Evolutionary conservation across 2,888 invertebrate genomes (phyloP).

Genomic region (Zootermopsis nevadensis): DNA sequence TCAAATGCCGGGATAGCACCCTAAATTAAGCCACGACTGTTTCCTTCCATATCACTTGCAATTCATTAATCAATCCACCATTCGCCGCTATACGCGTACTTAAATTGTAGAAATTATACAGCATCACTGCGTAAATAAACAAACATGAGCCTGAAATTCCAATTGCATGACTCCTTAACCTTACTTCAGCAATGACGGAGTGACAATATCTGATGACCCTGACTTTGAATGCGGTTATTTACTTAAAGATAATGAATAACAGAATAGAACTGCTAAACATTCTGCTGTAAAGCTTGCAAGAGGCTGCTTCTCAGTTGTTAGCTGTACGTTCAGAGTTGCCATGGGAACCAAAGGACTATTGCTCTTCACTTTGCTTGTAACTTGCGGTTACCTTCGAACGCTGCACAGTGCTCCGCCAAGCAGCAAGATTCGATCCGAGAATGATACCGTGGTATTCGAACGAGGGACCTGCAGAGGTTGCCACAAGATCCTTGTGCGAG

Average conservation of each 20-base stretch:
- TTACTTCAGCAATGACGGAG: background rate
- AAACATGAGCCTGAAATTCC: background rate
- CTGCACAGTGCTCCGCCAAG: too few relatives aligned
- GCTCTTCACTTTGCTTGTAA: too few relatives aligned
- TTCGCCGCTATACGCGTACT: too few relatives aligned
- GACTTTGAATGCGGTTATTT: background rate
- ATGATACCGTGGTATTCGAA: background rate
- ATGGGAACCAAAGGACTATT: background rate
- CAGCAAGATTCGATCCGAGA: too few relatives aligned
- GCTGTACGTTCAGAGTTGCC: background rate
- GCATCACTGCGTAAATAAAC: too few relatives aligned
- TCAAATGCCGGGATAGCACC: too few relatives aligned
- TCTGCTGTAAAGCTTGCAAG: background rate
- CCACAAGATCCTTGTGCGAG: background rate
- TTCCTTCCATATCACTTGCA: too few relatives aligned
- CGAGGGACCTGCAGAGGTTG: background rate
- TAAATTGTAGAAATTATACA: too few relatives aligned
- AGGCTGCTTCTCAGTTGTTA: too few relatives aligned
- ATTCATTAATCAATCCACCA: too few relatives aligned
- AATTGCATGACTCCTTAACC: background rate
- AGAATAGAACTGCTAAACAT: background rate
- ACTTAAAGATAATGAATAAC: background rate
- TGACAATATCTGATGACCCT: background rate
- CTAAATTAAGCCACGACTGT: too few relatives aligned
- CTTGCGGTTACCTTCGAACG: too few relatives aligned